Evolutionary conservation across 2,797 vertebrate genomes (phyloP).

Genomic region (Streptopelia turtur): DNA sequence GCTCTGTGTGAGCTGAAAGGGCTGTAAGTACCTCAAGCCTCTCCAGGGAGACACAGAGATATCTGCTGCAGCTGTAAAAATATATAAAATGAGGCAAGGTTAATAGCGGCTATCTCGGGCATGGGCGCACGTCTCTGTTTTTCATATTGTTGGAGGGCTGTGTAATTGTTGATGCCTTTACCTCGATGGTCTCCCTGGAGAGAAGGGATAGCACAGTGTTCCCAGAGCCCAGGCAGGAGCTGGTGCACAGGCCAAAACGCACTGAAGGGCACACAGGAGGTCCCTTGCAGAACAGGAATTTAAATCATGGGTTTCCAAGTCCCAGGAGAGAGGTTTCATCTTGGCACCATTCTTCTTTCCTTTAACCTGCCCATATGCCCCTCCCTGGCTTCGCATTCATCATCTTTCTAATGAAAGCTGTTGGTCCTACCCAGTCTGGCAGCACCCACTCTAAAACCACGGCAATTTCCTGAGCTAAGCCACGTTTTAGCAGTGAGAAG

Average conservation of each 20-base stretch:
- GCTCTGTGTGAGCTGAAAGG: conserved; percentile 3
- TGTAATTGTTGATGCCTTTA: background rate
- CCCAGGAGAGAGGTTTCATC: background rate
- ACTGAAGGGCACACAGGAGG: background rate
- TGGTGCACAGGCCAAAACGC: background rate
- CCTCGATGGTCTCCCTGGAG: background rate
- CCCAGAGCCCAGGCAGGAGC: rapidly evolving
- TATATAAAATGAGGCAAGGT: conserved; percentile 38
- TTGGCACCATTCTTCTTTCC: background rate
- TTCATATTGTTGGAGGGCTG: background rate
- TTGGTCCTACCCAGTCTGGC: background rate
- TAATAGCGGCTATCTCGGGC: conserved; percentile 7
- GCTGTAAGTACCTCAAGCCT: background rate
- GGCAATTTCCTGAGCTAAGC: background rate
- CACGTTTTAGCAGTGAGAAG: rapidly evolving
- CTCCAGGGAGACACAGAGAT: conserved; percentile 12
- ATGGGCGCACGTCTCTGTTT: background rate
- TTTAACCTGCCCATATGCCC: background rate
- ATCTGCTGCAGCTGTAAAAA: conserved; percentile 44
- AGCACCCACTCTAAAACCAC: background rate
- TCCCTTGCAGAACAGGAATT: background rate
- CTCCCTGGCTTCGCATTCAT: rapidly evolving
- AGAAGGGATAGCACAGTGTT: background rate
- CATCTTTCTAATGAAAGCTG: background rate
- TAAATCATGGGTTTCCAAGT: background rate